phyloP scores from a whole-genome alignment of 1,140 invertebrate genomes.

The Plectus sambesii region DNA sequence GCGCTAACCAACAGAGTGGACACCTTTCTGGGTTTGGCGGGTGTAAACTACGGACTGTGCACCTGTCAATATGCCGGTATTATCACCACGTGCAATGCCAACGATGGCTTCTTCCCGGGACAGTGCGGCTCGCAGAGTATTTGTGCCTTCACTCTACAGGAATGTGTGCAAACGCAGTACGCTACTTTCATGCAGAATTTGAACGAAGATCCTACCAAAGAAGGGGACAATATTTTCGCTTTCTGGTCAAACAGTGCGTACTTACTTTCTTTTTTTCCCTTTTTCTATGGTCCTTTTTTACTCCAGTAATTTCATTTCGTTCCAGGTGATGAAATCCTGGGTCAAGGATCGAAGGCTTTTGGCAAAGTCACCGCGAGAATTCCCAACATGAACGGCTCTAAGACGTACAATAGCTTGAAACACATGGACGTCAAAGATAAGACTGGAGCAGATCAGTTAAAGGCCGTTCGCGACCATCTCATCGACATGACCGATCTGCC shows the following conservation, averaged over 20 bases:
- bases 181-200: slow-evolving; percentile 12
- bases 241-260: slow-evolving; percentile 19
- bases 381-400: too few relatives aligned
- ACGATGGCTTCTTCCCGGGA: slow-evolving; percentile 27
- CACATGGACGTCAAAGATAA: too few relatives aligned
- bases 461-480: too few relatives aligned
- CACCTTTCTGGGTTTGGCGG: slow-evolving; percentile 26
- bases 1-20: slow-evolving; percentile 17
- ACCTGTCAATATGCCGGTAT: slow-evolving; percentile 11
- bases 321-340: slow-evolving; percentile 25
- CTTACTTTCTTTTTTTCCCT: too few relatives aligned
- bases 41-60: slow-evolving; percentile 28
- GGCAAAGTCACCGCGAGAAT: too few relatives aligned
- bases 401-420: too few relatives aligned
- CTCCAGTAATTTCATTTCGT: neutral
- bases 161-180: slow-evolving; percentile 10
- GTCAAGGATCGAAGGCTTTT: too few relatives aligned
- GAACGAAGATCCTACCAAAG: slow-evolving; percentile 12
- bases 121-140: slow-evolving; percentile 13
- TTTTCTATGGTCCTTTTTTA: neutral
- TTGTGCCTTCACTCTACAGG: slow-evolving; percentile 9
- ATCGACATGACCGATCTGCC: too few relatives aligned
- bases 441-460: too few relatives aligned
- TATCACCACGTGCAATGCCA: slow-evolving; percentile 18
- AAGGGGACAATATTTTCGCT: slow-evolving; percentile 15